These are phyloP conservation scores for Corythoichthys haematopterus DNA, from an alignment of 2,113 vertebrate genomes.

Conservation along the genomic window DNA sequence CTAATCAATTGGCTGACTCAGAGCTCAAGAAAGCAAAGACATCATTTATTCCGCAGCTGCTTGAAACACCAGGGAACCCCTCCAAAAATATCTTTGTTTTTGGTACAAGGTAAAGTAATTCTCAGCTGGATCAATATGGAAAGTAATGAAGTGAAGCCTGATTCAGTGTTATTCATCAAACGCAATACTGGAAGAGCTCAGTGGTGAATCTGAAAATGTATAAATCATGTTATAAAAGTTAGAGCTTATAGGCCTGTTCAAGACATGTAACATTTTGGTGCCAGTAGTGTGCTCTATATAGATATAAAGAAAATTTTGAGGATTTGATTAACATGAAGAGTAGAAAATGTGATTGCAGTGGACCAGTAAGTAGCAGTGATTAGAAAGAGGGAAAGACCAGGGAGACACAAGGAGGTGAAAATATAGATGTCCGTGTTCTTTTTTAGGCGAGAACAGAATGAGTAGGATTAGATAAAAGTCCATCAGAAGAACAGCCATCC, in stretches of 20 bases:
- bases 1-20: slow-evolving; percentile 33
- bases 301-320: too few relatives aligned
- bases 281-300: too few relatives aligned
- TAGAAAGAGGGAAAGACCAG: too few relatives aligned
- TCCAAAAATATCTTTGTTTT: slow-evolving; percentile 18
- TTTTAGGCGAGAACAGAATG: too few relatives aligned
- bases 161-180: slow-evolving; percentile 41
- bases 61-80: slow-evolving; percentile 13
- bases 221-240: slow-evolving; percentile 32
- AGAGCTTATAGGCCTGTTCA: neutral
- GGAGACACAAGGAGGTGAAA: too few relatives aligned
- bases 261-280: neutral
- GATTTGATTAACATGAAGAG: too few relatives aligned
- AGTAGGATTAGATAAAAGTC: too few relatives aligned
- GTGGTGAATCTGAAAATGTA: slow-evolving; percentile 30
- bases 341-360: too few relatives aligned
- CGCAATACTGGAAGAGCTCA: slow-evolving; percentile 18
- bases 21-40: slow-evolving; percentile 27
- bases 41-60: slow-evolving; percentile 24
- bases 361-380: too few relatives aligned
- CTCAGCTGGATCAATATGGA: slow-evolving; percentile 43
- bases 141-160: slow-evolving; percentile 25
- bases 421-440: too few relatives aligned
- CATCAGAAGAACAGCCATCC: too few relatives aligned
- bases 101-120: slow-evolving; percentile 23